Base-by-base conservation (phyloP, 2,113 vertebrate species). In the Pipra filicauda region DNA sequence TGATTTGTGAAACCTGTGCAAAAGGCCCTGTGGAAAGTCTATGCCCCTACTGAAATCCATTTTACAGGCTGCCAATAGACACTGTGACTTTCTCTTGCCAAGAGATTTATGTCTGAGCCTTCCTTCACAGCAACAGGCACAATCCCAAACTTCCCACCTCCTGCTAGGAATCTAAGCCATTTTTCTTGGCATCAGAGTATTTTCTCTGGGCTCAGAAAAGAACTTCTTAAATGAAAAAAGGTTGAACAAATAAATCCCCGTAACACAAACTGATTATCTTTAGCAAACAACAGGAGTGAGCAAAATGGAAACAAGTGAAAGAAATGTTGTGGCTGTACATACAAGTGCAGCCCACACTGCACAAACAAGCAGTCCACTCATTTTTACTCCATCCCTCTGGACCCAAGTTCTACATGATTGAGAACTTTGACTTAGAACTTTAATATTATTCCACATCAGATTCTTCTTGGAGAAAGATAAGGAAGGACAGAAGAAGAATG, bases 281-380 rank as follows among this genome's bases (percentile, higher is more conserved):
- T 17, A 81, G 72, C 52, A 89, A 93, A 96, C 66, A 88, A 91
- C 37, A 76, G 44, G 52, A 92, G 70, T 13, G 26, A 94, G 55
- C 43, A 51, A 62, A 82, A 71, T 5, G 5, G 48, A 89, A 85
- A 46, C 44, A 57, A 57, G 15, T 62, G 73, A 46, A 79, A 74
- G 54, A 78, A 76, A 70, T 43, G 57, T 35, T 52, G 41, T 52
- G 62, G 30, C 52, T 71, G 37, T 19, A 46, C 1, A 3, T 23
- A 51, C 11, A 49, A 72, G 46, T 3, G 12, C 55, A 80, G 84
- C 30, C 49, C 39, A 22, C 0, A 0, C 41, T 70, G 58, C 33
- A 87, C 52, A 69, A 89, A 82, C 65, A 44, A 77, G 27, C 24
- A 59, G 17, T 22, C 52, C 51, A 22, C 35, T n/a, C 5, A 1